A percentile compares a stretch with the other conserved stretches of the same genome.
These are phyloP conservation scores for Emmelina monodactyla DNA, from an alignment of 2,888 invertebrate genomes.

Conservation along the genomic window DNA sequence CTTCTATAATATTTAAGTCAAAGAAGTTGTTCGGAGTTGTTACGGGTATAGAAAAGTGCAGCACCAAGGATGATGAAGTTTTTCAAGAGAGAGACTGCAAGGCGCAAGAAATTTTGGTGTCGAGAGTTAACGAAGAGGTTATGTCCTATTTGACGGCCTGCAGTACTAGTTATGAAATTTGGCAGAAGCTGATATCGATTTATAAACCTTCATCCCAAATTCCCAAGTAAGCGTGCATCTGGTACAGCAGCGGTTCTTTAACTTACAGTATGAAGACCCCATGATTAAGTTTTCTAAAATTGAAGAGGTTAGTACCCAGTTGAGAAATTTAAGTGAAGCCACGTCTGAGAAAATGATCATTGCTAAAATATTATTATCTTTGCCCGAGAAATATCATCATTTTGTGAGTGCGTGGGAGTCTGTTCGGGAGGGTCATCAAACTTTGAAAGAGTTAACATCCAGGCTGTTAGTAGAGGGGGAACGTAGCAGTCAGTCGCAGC, in stretches of 20 bases:
- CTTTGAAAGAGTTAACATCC: conserved; percentile 4
- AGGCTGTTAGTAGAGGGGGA: conserved; percentile 3
- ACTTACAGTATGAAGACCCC: conserved; percentile 1
- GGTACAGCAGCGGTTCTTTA: conserved; percentile 1
- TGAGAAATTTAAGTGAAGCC: not conserved
- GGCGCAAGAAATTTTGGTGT: conserved; percentile 3
- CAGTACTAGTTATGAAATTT: not conserved
- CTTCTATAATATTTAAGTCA: conserved; percentile 1
- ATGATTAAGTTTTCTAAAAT: conserved; percentile 1
- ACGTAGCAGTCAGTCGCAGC: not conserved
- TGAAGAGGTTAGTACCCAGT: not conserved
- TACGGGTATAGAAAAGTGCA: not conserved
- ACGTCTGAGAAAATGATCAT: conserved; percentile 3
- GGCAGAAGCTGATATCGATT: not conserved
- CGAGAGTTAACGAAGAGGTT: conserved; percentile 1
- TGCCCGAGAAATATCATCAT: conserved; percentile 4
- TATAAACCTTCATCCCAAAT: not conserved
- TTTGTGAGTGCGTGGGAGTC: conserved; percentile 7
- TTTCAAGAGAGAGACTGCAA: conserved; percentile 5
- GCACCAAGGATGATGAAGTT: conserved; percentile 6
- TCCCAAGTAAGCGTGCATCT: conserved; percentile 1
- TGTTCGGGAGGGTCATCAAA: conserved; percentile 5
- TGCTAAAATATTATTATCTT: not conserved
- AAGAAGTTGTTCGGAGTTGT: not conserved
- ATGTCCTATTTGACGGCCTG: not conserved